phyloP scores from a whole-genome alignment of 2,113 vertebrate species.

The Agelaius tricolor region DNA sequence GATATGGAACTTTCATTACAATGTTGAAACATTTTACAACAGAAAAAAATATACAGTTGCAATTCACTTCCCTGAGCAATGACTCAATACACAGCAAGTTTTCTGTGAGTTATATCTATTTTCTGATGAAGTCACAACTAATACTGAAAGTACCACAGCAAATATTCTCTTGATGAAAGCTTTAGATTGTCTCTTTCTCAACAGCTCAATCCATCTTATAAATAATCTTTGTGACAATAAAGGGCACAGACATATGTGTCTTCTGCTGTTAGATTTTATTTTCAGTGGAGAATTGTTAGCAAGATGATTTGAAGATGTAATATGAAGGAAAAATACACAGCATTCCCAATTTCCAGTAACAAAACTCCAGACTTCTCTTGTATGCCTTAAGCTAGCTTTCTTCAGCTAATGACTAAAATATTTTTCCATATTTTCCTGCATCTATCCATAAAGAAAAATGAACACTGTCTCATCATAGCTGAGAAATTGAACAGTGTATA shows the following conservation, averaged over 20 bases:
- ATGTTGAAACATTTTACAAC: conserved; percentile 20
- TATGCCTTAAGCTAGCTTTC: background rate
- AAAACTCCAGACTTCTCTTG: background rate
- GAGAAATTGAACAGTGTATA: background rate
- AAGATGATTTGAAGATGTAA: background rate
- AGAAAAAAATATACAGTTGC: background rate
- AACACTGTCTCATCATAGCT: background rate
- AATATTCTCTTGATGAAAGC: background rate
- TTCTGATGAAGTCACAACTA: background rate
- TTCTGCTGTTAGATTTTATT: background rate
- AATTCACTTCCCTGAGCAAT: background rate
- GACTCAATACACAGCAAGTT: conserved; percentile 15
- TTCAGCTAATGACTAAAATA: background rate
- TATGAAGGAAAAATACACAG: background rate
- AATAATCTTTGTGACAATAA: background rate
- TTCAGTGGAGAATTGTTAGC: background rate
- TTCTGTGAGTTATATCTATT: background rate
- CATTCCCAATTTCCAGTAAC: background rate
- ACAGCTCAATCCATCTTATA: background rate
- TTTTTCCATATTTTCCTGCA: background rate
- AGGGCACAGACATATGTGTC: background rate
- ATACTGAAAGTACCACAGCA: background rate
- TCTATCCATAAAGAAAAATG: background rate
- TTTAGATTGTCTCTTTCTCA: background rate
- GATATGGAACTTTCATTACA: conserved; percentile 50